Conservation (phyloP, 2,888 invertebrate genomes). For the Stramonita haemastoma region DNA sequence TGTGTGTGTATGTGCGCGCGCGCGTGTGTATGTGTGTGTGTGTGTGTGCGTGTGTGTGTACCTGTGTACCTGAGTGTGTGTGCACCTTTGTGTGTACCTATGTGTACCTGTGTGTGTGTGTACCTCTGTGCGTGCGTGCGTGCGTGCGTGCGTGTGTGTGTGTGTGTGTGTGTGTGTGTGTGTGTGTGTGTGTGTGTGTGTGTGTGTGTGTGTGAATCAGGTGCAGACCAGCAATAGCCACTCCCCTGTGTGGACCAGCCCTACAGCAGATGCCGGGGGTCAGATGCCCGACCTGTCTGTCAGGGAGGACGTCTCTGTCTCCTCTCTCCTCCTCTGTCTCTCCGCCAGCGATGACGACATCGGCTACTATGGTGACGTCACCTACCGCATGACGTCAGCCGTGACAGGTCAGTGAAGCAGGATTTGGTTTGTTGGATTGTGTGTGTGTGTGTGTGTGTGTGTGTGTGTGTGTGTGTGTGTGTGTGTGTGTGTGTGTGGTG, state of each 20-base stretch:
- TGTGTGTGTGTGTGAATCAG: neutral
- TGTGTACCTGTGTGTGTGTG: neutral
- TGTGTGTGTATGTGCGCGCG: neutral
- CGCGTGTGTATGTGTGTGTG: neutral
- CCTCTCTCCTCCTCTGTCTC: neutral
- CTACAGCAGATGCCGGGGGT: neutral
- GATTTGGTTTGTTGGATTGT: neutral
- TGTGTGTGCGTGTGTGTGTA: neutral
- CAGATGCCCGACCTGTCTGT: neutral
- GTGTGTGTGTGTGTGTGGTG: neutral
- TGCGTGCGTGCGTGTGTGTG: neutral
- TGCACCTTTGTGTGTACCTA: neutral
- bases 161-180: conserved; percentile 1
- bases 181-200: neutral
- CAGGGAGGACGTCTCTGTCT: neutral
- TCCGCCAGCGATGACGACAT: conserved; percentile 18
- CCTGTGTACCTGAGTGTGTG: neutral
- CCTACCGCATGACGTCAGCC: conserved; percentile 16
- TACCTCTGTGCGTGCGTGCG: neutral
- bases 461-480: neutral
- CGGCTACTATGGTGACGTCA: conserved; percentile 16
- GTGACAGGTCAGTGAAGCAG: neutral
- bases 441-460: neutral
- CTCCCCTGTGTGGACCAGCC: neutral
- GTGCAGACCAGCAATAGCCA: neutral